Percentiles rank a stretch among this genome's conserved stretches.
phyloP scores from a whole-genome alignment of 2,797 vertebrate genomes.

The Trematomus bernacchii region DNA sequence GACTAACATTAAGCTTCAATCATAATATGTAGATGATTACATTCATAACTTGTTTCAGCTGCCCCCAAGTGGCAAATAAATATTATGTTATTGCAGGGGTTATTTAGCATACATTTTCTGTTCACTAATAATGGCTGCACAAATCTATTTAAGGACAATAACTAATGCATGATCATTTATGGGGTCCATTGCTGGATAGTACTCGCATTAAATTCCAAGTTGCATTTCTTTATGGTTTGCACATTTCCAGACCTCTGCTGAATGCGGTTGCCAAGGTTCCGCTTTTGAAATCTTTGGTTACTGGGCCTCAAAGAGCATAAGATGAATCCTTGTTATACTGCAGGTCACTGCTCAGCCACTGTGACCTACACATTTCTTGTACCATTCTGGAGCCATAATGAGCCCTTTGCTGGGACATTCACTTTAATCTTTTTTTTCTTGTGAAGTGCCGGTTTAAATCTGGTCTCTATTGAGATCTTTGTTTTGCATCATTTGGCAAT shows the following conservation, averaged over 20 bases:
- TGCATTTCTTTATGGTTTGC: background rate
- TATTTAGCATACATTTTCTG: background rate
- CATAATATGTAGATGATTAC: too few species aligned
- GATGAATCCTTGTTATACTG: conserved; percentile 40
- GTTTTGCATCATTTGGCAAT: conserved; percentile 43
- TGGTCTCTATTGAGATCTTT: conserved; percentile 12
- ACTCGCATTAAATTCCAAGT: background rate
- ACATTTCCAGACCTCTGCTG: conserved; percentile 5
- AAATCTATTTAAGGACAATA: background rate
- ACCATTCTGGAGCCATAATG: conserved; percentile 56
- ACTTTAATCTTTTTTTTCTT: conserved; percentile 30
- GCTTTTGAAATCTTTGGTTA: conserved; percentile 19
- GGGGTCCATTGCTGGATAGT: too few species aligned
- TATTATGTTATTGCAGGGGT: too few species aligned
- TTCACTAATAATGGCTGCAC: background rate
- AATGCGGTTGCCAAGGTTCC: conserved; percentile 28
- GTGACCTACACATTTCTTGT: conserved; percentile 44
- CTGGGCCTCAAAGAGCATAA: conserved; percentile 29
- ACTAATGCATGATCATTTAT: too few species aligned
- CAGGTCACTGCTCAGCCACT: conserved; percentile 51
- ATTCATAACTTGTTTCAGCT: too few species aligned
- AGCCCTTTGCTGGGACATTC: conserved; percentile 56
- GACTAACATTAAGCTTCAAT: background rate
- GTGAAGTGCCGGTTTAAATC: conserved; percentile 30
- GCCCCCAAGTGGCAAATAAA: too few species aligned